These are phyloP conservation scores for Axea sp. DNA, from an alignment of 2,888 invertebrate genomes.

Conservation along the genomic window DNA sequence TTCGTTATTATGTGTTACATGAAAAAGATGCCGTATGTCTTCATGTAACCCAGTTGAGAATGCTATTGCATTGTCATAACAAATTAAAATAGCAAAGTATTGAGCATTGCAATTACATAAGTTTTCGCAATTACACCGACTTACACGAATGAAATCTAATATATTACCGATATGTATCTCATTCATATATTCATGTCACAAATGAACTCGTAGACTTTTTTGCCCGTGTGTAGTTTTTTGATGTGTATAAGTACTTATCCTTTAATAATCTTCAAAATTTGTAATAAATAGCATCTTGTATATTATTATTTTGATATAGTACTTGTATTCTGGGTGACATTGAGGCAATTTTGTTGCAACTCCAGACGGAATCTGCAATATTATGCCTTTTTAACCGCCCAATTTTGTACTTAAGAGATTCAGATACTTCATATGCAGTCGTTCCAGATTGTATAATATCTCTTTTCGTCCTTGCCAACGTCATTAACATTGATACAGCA, in stretches of 20 bases:
- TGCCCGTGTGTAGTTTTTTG: not conserved
- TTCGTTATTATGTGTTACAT: too few species aligned
- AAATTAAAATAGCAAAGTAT: slow-evolving; percentile 23
- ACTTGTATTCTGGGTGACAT: too few species aligned
- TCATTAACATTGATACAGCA: slow-evolving; percentile 25
- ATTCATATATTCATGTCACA: slow-evolving; percentile 3
- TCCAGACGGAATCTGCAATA: too few species aligned
- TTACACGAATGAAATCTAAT: slow-evolving; percentile 4
- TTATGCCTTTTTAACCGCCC: slow-evolving; percentile 26
- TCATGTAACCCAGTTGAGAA: too few species aligned
- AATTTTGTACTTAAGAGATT: slow-evolving; percentile 12
- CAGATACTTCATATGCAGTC: slow-evolving; percentile 19
- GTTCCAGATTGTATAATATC: slow-evolving; percentile 20
- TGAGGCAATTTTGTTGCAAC: too few species aligned
- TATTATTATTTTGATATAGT: not conserved
- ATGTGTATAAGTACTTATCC: slow-evolving; percentile 8
- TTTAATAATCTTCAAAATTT: slow-evolving; percentile 12
- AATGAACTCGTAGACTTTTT: not conserved
- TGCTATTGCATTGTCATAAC: too few species aligned
- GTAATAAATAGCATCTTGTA: not conserved
- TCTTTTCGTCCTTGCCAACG: slow-evolving; percentile 21
- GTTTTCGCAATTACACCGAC: not conserved
- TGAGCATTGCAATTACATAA: slow-evolving; percentile 8
- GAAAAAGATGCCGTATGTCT: too few species aligned
- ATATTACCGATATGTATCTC: slow-evolving; percentile 1